Base-by-base conservation (phyloP, 2,797 vertebrate genomes). In the Microctenopoma lineatum region DNA sequence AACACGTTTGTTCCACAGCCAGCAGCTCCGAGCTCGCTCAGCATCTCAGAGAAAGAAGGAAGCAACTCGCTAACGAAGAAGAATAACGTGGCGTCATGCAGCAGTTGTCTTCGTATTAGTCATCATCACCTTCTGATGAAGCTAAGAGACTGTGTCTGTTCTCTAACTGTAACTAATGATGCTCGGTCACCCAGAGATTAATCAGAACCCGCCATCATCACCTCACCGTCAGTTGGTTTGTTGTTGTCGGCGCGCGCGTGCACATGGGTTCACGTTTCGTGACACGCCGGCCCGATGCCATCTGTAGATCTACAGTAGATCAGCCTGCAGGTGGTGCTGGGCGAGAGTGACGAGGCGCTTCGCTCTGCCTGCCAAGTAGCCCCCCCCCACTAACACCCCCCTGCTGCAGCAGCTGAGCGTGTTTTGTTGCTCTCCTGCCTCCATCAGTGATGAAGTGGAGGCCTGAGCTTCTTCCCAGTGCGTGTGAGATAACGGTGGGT, bases 221-320 rank as follows among this genome's bases (percentile, higher is more conserved):
- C 12, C 12, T 12, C 39, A 14, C 5, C 9, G 29, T 14, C 34
- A n/a, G 16, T 7, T 5, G 13, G 4, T 41, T 11, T 36, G 9
- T 9, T 25, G 34, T 15, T 16, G 4, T 41, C 61, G 26, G 52
- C 55, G 69, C 27, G 27, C 27, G 39, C 8, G 25, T 50, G 29
- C 18, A 51, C 26, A 63, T 36, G 32, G 21, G 45, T n/a, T 46
- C 36, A 45, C 45, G 63, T 48, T 42, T 41, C 32, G 46, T 62
- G 60, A 54, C 21, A 46, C 51, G 55, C n/a, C 38, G 4, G 50
- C 25, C 69, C 42, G 62, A 50, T 71, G 54, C 89, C 91, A 90
- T 92, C 90, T 92, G 91, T 84, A 74, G 79, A 81, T 79, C 76
- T 46, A 34, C 66, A 57, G 68, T 48, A 70, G 73, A 79, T 82